Conservation (phyloP, 2,113 vertebrate species). For the Aythya baeri region DNA sequence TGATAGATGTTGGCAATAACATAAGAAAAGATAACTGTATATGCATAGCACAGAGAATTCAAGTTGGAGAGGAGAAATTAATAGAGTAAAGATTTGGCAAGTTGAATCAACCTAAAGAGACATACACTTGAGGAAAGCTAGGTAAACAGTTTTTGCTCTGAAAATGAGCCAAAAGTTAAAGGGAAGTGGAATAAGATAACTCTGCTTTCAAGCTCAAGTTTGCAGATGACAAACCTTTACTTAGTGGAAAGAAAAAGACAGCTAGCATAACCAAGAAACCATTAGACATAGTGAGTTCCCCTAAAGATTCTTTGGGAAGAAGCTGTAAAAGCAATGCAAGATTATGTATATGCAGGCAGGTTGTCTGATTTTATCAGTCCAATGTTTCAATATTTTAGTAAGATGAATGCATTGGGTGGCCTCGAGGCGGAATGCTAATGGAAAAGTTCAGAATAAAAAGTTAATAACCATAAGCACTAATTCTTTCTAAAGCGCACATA, state of each 20-base stretch:
- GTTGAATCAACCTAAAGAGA: background rate
- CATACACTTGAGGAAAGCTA: background rate
- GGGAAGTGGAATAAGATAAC: background rate
- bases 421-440: background rate
- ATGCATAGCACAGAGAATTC: background rate
- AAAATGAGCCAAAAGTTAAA: slow-evolving; percentile 14
- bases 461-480: background rate
- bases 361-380: background rate
- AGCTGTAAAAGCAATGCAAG: background rate
- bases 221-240: background rate
- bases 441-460: background rate
- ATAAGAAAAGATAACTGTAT: background rate
- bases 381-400: background rate
- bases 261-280: background rate
- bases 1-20: background rate
- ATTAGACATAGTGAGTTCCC: background rate
- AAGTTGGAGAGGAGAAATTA: slow-evolving; percentile 17
- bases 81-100: slow-evolving; percentile 3
- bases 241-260: background rate
- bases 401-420: background rate
- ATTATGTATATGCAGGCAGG: background rate
- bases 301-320: background rate
- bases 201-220: fast-evolving
- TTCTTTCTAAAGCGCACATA: background rate
- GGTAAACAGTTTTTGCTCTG: background rate